phyloP scores from a whole-genome alignment of 2,888 invertebrate genomes.

The Calameuta filiformis region DNA sequence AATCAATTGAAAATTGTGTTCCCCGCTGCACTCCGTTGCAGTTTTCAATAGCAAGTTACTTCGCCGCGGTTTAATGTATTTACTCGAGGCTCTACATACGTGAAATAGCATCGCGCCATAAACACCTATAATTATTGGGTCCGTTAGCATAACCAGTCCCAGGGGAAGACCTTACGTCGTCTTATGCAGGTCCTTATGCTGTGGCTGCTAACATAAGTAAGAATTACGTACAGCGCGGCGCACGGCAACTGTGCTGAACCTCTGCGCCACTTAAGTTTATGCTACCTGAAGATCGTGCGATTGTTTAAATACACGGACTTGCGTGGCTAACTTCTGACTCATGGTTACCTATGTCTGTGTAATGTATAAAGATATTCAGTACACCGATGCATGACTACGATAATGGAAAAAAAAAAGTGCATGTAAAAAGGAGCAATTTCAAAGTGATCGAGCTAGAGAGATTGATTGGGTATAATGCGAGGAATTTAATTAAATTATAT shows the following conservation, averaged over 20 bases:
- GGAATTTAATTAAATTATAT: not conserved
- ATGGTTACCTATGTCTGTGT: not conserved
- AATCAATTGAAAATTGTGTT: conserved; percentile 32
- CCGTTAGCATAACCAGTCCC: conserved; percentile 35
- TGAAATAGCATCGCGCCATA: conserved; percentile 9
- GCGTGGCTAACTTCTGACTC: not conserved
- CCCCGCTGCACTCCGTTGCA: conserved; percentile 7
- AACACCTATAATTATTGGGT: conserved; percentile 37
- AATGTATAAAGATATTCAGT: not conserved
- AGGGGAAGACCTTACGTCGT: conserved; percentile 8
- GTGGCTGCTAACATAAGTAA: not conserved
- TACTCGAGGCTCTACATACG: not conserved
- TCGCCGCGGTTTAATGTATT: not conserved
- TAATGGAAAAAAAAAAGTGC: not conserved
- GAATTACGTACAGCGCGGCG: not conserved
- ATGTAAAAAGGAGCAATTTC: not conserved
- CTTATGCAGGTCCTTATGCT: not conserved
- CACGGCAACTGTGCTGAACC: not conserved
- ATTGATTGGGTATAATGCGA: not conserved
- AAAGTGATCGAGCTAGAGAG: not conserved
- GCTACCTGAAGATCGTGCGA: conserved; percentile 4
- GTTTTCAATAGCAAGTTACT: conserved; percentile 22
- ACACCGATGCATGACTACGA: not conserved
- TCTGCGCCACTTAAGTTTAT: not conserved
- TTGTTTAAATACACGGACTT: conserved; percentile 3